These are phyloP conservation scores for Saccostrea echinata DNA, from an alignment of 1,140 invertebrate genomes.

Conservation along the genomic window DNA sequence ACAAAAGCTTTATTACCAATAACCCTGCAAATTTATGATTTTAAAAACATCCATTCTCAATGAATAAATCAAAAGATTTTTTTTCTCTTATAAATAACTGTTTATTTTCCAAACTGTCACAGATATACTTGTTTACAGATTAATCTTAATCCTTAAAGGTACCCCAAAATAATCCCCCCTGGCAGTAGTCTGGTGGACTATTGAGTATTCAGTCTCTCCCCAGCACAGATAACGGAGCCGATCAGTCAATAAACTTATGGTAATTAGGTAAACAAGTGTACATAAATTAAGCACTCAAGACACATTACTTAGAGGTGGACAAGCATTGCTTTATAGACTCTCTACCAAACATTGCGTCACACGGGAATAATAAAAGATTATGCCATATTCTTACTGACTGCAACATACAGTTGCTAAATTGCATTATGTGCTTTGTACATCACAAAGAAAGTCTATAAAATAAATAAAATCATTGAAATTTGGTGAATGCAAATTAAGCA, in stretches of 20 bases:
- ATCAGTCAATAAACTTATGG: slow-evolving; percentile 35
- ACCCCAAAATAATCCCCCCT: slow-evolving; percentile 1
- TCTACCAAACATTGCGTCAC: slow-evolving; percentile 32
- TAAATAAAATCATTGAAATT: no score
- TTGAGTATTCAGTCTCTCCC: background rate
- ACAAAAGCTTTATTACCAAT: background rate
- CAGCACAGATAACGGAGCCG: background rate
- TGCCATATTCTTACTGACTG: background rate
- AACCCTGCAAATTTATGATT: background rate
- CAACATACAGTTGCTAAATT: background rate
- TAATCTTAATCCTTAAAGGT: background rate
- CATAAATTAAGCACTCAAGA: slow-evolving; percentile 35
- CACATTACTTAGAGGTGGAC: slow-evolving; percentile 18
- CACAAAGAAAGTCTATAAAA: no score
- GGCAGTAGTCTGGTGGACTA: background rate
- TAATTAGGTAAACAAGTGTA: slow-evolving; percentile 34
- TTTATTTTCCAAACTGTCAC: slow-evolving; percentile 24
- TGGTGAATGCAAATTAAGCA: no score
- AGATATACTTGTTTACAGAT: slow-evolving; percentile 34
- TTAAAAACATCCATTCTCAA: background rate
- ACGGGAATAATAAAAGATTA: slow-evolving; percentile 15
- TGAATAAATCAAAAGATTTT: no score
- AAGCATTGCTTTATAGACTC: background rate
- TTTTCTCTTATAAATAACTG: background rate
- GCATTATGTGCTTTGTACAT: no score